Evolutionary conservation across 1,140 invertebrate genomes (phyloP).

Genomic region (Schlechtendalia chinensis): DNA sequence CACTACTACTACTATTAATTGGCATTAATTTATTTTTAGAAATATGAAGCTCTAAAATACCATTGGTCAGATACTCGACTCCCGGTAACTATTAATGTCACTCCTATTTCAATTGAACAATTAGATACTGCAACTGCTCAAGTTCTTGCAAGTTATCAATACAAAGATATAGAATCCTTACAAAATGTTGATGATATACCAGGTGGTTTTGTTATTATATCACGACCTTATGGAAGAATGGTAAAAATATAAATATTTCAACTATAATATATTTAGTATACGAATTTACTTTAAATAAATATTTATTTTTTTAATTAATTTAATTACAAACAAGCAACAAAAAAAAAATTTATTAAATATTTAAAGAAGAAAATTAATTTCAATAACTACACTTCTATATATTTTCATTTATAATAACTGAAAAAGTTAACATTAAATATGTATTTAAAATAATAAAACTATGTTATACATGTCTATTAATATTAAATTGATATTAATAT

Average conservation of each 20-base stretch:
- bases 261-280: no score
- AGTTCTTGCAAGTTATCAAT: slow-evolving; percentile 82
- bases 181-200: slow-evolving; percentile 67
- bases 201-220: slow-evolving; percentile 84
- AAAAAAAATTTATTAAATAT: no score
- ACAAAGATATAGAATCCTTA: slow-evolving; percentile 87
- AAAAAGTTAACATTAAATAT: no score
- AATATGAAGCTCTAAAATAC: slow-evolving; percentile 88
- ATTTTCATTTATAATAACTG: no score
- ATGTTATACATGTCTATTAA: no score
- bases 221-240: slow-evolving; percentile 80
- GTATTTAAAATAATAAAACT: no score
- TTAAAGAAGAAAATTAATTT: no score
- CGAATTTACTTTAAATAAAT: no score
- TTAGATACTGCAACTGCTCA: slow-evolving; percentile 79
- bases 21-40: slow-evolving; percentile 61
- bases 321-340: no score
- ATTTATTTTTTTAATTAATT: no score
- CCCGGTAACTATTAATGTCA: slow-evolving; percentile 85
- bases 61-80: slow-evolving; percentile 91
- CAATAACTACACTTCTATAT: no score
- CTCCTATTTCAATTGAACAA: slow-evolving; percentile 85
- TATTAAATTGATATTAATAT: no score
- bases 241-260: slow-evolving; percentile 53
- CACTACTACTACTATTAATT: slow-evolving; percentile 24